Evolutionary conservation across 2,797 vertebrate species (phyloP), one percentile per base, ranked within the genome.

Genomic region (Sarcoramphus papa): DNA sequence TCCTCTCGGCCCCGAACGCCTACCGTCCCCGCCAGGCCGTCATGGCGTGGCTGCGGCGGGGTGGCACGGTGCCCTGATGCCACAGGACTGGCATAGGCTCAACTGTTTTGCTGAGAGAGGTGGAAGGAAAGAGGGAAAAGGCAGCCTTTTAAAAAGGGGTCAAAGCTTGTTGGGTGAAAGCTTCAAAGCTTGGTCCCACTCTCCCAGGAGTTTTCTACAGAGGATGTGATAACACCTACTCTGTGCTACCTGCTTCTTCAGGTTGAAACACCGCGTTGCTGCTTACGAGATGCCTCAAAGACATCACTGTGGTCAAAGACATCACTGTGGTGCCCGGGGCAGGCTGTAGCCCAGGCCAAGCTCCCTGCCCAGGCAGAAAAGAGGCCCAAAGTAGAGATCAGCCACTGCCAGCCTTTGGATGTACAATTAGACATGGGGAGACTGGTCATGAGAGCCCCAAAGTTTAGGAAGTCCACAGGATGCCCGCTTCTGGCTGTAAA

Each of bases 1-100:
- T 98, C 97, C 97, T 97, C 85, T 94, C 0, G 3, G 18, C 53
- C 75, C 41, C 27, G 0, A 47, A 25, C 0, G 2, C 92, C 40
- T 40, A 74, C 70, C 2, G 1, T 28, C 41, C 47, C 33, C 0
- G 1, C 13, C 73, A 60, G 74, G 64, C 60, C 8, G 15, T 37
- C 92, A 50, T 4, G 2, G 81, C 12, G 48, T 2, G 10, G 73
- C 95, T 81, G 81, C n/a, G 1, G 16, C 0, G 2, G 56, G 5
- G 41, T 37, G 78, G 4, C 14, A 12, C 5, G 1, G 31, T 73
- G 83, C 41, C 40, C 69, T 56, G 43, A 4, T 75, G 57, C 69
- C 64, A 31, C 67, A 40, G 88, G 40, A 21, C 91, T 51, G 30
- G 11, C 1, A 0, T 35, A 24, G 65, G 18, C 59, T 93, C 57